These are phyloP conservation scores for Pelecanoides urinatrix DNA, from an alignment of 2,113 vertebrate species.

Conservation along the genomic window DNA sequence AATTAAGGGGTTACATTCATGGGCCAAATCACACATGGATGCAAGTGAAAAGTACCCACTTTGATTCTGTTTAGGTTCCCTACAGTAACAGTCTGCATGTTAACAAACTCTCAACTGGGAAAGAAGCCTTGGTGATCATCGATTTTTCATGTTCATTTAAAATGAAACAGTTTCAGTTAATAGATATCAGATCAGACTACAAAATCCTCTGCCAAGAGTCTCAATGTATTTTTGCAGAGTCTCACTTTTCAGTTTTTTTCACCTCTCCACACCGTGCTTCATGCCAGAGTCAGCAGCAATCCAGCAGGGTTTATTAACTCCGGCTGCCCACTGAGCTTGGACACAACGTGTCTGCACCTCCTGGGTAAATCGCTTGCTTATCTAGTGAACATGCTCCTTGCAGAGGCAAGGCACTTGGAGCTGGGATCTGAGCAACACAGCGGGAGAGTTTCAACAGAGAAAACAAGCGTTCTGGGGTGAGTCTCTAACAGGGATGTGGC, in stretches of 20 bases:
- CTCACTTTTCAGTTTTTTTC: neutral
- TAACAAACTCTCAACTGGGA: neutral
- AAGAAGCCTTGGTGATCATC: neutral
- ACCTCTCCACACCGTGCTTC: neutral
- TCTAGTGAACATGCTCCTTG: neutral
- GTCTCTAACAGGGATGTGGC: neutral
- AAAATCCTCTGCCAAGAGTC: neutral
- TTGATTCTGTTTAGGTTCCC: neutral
- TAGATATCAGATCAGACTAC: neutral
- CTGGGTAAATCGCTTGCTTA: neutral
- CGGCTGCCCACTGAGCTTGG: neutral
- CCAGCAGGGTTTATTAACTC: neutral
- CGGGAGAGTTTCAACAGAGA: neutral
- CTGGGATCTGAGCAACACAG: neutral
- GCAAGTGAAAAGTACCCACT: neutral
- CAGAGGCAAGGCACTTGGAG: neutral
- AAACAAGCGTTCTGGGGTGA: neutral
- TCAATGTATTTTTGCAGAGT: neutral
- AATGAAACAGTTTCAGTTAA: neutral
- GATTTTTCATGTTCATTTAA: neutral
- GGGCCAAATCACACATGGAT: neutral
- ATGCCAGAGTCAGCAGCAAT: neutral
- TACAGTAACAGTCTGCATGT: neutral
- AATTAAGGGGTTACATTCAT: neutral
- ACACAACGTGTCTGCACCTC: neutral